These are phyloP conservation scores for Mustela nigripes DNA, from an alignment of 2,113 vertebrate genomes.

Conservation along the genomic window DNA sequence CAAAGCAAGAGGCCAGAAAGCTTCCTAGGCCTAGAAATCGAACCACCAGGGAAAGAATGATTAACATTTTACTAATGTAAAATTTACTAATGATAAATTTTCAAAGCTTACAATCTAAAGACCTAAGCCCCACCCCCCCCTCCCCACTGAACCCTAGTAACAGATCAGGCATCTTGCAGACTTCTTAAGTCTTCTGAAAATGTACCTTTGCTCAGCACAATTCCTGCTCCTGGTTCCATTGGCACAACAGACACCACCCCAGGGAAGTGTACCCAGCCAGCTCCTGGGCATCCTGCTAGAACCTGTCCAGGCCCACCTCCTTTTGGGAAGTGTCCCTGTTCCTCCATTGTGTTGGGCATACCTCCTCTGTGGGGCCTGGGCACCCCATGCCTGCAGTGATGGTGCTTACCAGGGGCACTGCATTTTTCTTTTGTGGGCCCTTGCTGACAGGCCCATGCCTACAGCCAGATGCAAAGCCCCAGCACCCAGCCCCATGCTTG, in stretches of 20 bases:
- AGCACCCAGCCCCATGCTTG: not conserved
- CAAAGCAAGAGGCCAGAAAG: not conserved
- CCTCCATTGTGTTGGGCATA: not conserved
- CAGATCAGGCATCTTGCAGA: not conserved
- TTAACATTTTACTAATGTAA: not conserved
- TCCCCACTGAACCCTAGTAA: not conserved
- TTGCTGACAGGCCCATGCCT: not conserved
- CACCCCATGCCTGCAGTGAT: rapidly evolving
- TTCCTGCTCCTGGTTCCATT: rapidly evolving
- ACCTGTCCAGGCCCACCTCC: not conserved
- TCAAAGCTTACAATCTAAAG: not conserved
- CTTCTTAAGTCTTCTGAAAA: not conserved
- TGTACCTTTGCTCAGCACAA: not conserved
- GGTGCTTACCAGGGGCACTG: not conserved
- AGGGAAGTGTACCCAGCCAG: not conserved
- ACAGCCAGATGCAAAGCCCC: not conserved
- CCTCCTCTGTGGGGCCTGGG: not conserved
- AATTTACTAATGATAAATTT: not conserved
- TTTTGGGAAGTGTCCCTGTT: not conserved
- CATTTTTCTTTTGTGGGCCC: not conserved
- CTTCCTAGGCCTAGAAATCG: not conserved
- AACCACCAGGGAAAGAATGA: not conserved
- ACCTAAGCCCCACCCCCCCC: not conserved
- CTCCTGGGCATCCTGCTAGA: not conserved
- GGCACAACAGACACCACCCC: not conserved